These are phyloP conservation scores for Orientallactaga bullata DNA, from an alignment of 2,113 vertebrate genomes.

Conservation along the genomic window DNA sequence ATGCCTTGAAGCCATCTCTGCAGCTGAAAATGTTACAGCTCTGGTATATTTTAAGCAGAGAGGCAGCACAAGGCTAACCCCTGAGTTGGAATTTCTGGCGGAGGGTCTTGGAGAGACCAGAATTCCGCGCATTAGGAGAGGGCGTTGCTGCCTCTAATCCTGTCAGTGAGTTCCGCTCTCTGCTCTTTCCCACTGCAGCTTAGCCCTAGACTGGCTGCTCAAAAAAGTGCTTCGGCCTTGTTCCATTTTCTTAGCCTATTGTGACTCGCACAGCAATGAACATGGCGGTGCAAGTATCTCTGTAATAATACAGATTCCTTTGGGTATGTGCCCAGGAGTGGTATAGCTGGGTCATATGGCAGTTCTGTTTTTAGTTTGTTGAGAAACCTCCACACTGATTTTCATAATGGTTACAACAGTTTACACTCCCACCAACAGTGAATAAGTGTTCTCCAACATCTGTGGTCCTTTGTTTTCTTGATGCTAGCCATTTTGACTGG, in stretches of 20 bases:
- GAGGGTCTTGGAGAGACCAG: neutral
- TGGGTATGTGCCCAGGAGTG: neutral
- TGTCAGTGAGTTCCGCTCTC: neutral
- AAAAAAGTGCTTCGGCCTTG: neutral
- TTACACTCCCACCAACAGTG: neutral
- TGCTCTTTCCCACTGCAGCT: neutral
- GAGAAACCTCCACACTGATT: neutral
- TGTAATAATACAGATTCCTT: neutral
- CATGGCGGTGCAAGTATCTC: neutral
- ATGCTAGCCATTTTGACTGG: neutral
- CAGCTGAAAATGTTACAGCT: too few species aligned
- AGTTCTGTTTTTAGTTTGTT: neutral
- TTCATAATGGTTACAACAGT: neutral
- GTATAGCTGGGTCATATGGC: neutral
- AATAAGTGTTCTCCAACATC: too few species aligned
- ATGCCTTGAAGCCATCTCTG: too few species aligned
- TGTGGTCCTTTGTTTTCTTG: neutral
- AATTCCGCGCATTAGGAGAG: neutral
- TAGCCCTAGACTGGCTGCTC: neutral
- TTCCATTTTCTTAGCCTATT: neutral
- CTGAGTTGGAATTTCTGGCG: neutral
- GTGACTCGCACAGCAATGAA: too few species aligned
- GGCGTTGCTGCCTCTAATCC: neutral
- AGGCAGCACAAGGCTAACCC: neutral
- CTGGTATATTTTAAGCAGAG: slow-evolving; percentile 6